Evolutionary conservation across 2,113 vertebrate genomes (phyloP), one percentile per base, ranked within the genome.

Genomic region (Atherinomorus stipes): DNA sequence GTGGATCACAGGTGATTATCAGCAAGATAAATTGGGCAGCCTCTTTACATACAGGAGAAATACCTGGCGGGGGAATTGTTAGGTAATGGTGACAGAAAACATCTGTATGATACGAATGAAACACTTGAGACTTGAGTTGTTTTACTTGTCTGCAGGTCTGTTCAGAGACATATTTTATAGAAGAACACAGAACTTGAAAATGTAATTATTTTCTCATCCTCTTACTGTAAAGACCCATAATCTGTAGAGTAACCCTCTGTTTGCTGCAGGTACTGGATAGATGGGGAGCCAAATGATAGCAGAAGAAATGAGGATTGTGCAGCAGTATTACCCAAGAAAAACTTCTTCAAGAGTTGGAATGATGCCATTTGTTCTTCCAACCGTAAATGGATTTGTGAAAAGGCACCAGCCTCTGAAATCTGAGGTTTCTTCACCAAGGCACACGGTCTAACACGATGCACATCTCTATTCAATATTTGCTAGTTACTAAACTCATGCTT

Each of bases 311-410:
- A 91, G 2, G 71, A 88, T 62, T 93, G 91, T 71, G 87, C 63
- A 16, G 56, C 56, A 1, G 31, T 85, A 5, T 57, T 59, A 64
- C 21, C 71, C 21, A 47, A 3, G 12, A 16, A 1, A 18, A 83
- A 91, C 60, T 65, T 71, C 62, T 72, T 85, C 44, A 77, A 68
- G 61, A 52, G 71, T 28, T 93, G 91, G 91, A 89, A 72, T 3
- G 86, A 88, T 21, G 54, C 22, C 8, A 3, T 0, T 4, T 91
- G 90, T 60, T 1, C 0, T 2, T 0, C 1, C 11, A 1, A 2
- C 13, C 22, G 59, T 11, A 86, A 80, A 67, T 93, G 89, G 90
- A 89, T 93, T 64, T 93, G 91, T 85, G 88, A 89, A 72, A 87
- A 74, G 71, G 28, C 76, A 47, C 0, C 69, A 3, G 51, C 4